phyloP scores from a whole-genome alignment of 1,140 invertebrate genomes.

The Galendromus occidentalis region DNA sequence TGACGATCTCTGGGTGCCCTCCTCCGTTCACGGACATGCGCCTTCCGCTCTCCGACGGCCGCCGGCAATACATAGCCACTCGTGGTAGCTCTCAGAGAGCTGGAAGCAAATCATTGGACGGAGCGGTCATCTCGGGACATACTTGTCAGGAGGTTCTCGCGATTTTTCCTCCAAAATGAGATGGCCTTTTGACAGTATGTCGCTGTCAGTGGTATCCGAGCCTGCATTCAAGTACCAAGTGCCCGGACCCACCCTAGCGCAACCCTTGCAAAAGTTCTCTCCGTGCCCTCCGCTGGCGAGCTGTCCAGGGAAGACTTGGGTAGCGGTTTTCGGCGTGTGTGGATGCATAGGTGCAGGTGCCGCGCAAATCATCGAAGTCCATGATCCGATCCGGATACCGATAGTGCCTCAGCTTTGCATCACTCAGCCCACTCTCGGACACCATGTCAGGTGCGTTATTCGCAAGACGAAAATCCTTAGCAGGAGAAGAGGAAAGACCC shows the following conservation, averaged over 20 bases:
- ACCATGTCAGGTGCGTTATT: no score
- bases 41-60: background rate
- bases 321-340: background rate
- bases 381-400: background rate
- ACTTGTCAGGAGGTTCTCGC: no score
- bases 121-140: no score
- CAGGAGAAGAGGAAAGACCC: no score
- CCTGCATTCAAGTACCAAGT: conserved; percentile 4
- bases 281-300: background rate
- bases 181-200: background rate
- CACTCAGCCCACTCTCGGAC: background rate
- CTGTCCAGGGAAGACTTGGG: background rate
- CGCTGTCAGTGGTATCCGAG: background rate
- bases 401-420: background rate
- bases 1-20: background rate
- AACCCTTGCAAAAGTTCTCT: background rate
- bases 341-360: background rate
- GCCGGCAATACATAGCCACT: background rate
- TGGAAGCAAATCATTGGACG: no score
- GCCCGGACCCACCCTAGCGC: background rate
- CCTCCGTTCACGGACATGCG: conserved; percentile 6
- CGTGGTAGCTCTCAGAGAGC: background rate
- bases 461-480: no score
- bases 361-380: no score
- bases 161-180: background rate